A percentile compares a stretch with the other conserved stretches of the same genome.
Conservation (phyloP, 1,140 invertebrate genomes). For the Ceratina australensis region DNA sequence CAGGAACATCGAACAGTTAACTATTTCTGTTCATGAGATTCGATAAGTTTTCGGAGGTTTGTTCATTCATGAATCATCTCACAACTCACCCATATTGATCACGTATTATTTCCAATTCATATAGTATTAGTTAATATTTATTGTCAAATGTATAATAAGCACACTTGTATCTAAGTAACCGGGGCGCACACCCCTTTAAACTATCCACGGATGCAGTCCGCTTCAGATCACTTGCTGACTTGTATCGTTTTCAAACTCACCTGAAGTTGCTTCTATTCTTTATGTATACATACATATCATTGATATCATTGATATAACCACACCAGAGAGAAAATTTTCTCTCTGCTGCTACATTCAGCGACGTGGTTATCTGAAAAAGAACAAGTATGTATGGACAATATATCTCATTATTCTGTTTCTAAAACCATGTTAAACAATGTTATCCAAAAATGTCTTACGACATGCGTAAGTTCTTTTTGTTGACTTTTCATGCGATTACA, state of each 20-base stretch:
- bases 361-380: background rate
- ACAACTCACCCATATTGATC: slow-evolving; percentile 69
- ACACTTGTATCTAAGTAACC: slow-evolving; percentile 48
- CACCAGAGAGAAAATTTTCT: no score
- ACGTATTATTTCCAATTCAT: slow-evolving; percentile 67
- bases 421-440: no score
- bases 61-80: slow-evolving; percentile 20
- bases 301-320: no score
- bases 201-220: slow-evolving; percentile 43
- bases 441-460: no score
- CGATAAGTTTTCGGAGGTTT: background rate
- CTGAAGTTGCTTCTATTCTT: slow-evolving; percentile 26
- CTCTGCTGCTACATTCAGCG: slow-evolving; percentile 13
- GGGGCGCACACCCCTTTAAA: slow-evolving; percentile 54
- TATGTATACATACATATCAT: background rate
- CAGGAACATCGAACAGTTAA: background rate
- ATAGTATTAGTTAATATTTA: slow-evolving; percentile 54
- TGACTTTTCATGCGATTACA: background rate
- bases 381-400: background rate
- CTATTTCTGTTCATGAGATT: slow-evolving; percentile 26
- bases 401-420: background rate
- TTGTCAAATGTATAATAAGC: slow-evolving; percentile 60
- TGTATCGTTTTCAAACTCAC: slow-evolving; percentile 16
- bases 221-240: slow-evolving; percentile 49
- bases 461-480: background rate